Evolutionary conservation across 2,888 invertebrate species (phyloP).

Genomic region (Gortyna flavago): DNA sequence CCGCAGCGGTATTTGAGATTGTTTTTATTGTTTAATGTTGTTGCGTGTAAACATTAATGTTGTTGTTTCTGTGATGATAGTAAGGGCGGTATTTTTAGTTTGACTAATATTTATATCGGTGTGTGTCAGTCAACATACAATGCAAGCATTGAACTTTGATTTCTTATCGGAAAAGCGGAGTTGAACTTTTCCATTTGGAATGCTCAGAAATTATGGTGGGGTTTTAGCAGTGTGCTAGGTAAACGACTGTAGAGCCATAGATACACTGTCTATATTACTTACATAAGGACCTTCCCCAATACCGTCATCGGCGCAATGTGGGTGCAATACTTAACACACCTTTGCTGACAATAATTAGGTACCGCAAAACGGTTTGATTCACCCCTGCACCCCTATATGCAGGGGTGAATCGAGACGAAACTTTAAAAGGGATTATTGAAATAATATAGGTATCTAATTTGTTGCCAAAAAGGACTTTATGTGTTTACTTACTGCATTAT

Average conservation of each 20-base stretch:
- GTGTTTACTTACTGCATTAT: no score
- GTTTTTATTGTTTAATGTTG: constrained; percentile 34
- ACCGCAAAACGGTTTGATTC: neutral
- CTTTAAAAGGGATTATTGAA: no score
- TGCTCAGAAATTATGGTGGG: neutral
- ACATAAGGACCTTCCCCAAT: no score
- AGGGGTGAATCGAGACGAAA: neutral
- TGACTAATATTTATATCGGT: neutral
- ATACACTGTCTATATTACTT: neutral
- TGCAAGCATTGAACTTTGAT: neutral
- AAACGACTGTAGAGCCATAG: neutral
- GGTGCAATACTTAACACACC: neutral
- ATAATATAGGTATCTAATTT: no score
- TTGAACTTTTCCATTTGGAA: neutral
- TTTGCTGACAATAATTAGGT: neutral
- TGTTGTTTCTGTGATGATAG: constrained; percentile 15
- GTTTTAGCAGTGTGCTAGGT: neutral
- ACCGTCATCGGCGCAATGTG: neutral
- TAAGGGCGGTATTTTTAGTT: neutral
- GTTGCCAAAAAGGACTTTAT: no score
- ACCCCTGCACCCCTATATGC: neutral
- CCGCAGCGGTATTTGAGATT: constrained; percentile 35
- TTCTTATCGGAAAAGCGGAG: constrained; percentile 1
- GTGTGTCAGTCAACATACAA: neutral
- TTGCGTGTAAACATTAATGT: constrained; percentile 38